Evolutionary conservation across 1,140 invertebrate genomes (phyloP).

Genomic region (Calliopsis andreniformis): DNA sequence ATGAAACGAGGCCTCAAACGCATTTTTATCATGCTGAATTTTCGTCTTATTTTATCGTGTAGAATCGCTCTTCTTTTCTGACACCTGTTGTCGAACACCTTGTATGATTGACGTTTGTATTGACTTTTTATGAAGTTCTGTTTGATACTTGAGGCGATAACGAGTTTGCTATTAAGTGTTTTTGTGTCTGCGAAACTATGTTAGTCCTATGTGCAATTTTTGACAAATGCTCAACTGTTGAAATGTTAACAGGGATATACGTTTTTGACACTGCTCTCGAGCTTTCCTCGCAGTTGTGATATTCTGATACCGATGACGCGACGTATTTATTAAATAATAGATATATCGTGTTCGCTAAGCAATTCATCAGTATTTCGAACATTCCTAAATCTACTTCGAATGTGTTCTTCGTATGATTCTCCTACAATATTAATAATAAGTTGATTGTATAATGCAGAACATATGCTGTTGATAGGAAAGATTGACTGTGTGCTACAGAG

Average conservation of each 20-base stretch:
- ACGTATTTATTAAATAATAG: background rate
- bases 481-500: too few species aligned
- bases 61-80: too few species aligned
- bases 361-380: slow-evolving; percentile 7
- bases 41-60: too few species aligned
- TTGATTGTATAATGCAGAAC: too few species aligned
- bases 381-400: slow-evolving; percentile 12
- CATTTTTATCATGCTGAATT: too few species aligned
- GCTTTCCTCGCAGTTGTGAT: background rate
- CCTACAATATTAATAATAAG: too few species aligned
- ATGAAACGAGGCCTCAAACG: too few species aligned
- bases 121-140: background rate
- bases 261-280: background rate
- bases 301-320: background rate
- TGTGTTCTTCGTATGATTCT: slow-evolving; percentile 26
- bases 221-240: background rate
- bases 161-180: background rate
- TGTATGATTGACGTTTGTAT: too few species aligned
- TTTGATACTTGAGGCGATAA: background rate
- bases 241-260: too few species aligned
- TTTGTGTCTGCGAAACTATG: background rate
- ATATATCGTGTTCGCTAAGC: background rate
- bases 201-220: background rate
- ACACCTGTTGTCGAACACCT: too few species aligned
- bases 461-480: too few species aligned